A percentile compares a stretch with the other conserved stretches of the same genome.
phyloP scores from a whole-genome alignment of 2,888 invertebrate species.

The Apamea crenata region DNA sequence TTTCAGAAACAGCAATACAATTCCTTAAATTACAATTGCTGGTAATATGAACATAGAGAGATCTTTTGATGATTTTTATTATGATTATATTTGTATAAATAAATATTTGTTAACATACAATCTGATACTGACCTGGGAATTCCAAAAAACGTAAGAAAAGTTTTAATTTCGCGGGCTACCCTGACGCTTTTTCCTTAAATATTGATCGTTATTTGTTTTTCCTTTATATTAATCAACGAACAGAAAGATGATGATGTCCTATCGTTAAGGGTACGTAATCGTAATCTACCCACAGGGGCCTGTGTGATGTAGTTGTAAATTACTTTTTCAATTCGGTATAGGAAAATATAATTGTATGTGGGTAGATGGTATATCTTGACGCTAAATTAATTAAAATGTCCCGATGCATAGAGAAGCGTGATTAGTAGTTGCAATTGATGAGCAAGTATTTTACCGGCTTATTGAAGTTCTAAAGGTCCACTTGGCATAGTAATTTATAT shows the following conservation, averaged over 20 bases:
- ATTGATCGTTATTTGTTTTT: background rate
- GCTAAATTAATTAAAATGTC: background rate
- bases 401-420: background rate
- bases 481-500: slow-evolving; percentile 23
- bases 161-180: too few relatives aligned
- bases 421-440: background rate
- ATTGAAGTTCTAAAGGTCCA: background rate
- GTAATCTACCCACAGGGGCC: background rate
- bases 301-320: background rate
- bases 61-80: too few relatives aligned
- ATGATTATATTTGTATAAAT: too few relatives aligned
- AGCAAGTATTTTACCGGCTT: background rate
- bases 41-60: too few relatives aligned
- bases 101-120: too few relatives aligned
- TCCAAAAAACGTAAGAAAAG: too few relatives aligned
- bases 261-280: background rate
- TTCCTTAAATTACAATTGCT: too few relatives aligned
- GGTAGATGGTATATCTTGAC: background rate
- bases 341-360: background rate
- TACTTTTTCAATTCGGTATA: background rate
- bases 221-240: background rate
- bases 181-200: background rate
- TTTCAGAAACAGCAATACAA: too few relatives aligned
- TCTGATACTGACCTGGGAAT: too few relatives aligned
- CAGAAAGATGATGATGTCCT: background rate